A percentile compares a stretch with the other conserved stretches of the same genome.
phyloP scores from a whole-genome alignment of 2,113 vertebrate genomes.

The Gallinago undulata region DNA sequence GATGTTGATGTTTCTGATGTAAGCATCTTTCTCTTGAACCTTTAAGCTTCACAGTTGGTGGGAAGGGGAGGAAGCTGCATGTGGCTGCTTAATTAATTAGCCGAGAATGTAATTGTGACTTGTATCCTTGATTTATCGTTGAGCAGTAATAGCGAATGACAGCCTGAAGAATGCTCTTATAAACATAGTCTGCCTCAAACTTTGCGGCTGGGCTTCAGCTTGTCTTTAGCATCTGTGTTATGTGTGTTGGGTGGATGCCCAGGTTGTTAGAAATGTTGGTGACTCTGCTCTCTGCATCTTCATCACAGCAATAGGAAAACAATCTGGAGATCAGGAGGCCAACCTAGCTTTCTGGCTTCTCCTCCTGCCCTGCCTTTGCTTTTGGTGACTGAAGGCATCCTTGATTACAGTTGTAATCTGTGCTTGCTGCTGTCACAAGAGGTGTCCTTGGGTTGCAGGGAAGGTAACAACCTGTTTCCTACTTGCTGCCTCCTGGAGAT shows the following conservation, averaged over 20 bases:
- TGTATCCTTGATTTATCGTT: slow-evolving; percentile 3
- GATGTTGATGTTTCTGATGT: slow-evolving; percentile 17
- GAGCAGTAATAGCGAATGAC: background rate
- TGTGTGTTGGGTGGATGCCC: background rate
- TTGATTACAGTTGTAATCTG: background rate
- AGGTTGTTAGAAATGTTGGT: background rate
- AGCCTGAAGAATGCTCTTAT: background rate
- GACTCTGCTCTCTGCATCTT: background rate
- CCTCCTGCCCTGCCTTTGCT: background rate
- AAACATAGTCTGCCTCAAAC: background rate
- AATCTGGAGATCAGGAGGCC: background rate
- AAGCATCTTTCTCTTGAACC: background rate
- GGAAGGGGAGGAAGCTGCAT: slow-evolving; percentile 3
- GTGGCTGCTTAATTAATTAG: slow-evolving; percentile 27
- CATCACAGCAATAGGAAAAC: background rate
- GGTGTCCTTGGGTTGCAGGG: background rate
- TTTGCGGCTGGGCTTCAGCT: background rate
- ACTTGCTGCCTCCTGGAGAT: background rate
- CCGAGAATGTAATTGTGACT: background rate
- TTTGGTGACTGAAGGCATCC: background rate
- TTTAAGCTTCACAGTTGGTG: slow-evolving; percentile 31
- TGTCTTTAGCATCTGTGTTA: background rate
- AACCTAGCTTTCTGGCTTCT: background rate
- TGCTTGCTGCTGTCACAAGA: background rate
- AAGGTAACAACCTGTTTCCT: background rate